Evolutionary conservation across 2,888 invertebrate genomes (phyloP), one percentile per base, ranked within the genome.

Genomic region (Erebia palarica): DNA sequence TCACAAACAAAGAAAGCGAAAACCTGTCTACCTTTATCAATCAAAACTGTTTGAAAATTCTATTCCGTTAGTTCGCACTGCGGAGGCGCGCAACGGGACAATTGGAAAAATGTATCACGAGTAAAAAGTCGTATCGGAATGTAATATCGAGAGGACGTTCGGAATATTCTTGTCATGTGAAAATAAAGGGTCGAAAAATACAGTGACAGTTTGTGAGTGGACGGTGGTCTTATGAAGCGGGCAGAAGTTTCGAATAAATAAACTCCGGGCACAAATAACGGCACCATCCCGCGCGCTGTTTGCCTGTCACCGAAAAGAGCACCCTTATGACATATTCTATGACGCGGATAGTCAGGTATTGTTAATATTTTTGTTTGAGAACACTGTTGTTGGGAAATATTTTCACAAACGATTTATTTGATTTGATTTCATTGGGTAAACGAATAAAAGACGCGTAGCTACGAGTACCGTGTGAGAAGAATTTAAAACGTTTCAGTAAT

Each of bases 1-100:
- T 89, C 84, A 87, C 87, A 91, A 92, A 92, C 91, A 92, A 92
- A 91, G 90, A 91, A 92, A 90, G 86, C 88, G 89, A 88, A 91
- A 91, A 88, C 87, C 89, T 87, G 91, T 92, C 92, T 91, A 92
- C 92, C 91, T 91, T 91, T 92, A 92, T 92, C 93, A 92, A 92
- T 93, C 91, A 92, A 91, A 93, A 92, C 88, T 89, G 89, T 90
- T 91, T 88, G 90, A 90, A 92, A 93, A 90, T 91, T 92, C 86
- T 89, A 90, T 92, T 90, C 88, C 84, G 89, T 89, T 90, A 91
- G 90, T 91, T 90, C 87, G 84, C 86, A 86, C 84, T 84, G 85
- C 79, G 84, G 83, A 85, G 82, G 85, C 86, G 85, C 85, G 86
- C 87, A 84, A 78, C 82, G 86, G 88, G 89, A 91, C 91, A 91